Evolutionary conservation across 2,797 vertebrate species (phyloP), one percentile per base, ranked within the genome.

Genomic region (Melanotaenia pygmaea): DNA sequence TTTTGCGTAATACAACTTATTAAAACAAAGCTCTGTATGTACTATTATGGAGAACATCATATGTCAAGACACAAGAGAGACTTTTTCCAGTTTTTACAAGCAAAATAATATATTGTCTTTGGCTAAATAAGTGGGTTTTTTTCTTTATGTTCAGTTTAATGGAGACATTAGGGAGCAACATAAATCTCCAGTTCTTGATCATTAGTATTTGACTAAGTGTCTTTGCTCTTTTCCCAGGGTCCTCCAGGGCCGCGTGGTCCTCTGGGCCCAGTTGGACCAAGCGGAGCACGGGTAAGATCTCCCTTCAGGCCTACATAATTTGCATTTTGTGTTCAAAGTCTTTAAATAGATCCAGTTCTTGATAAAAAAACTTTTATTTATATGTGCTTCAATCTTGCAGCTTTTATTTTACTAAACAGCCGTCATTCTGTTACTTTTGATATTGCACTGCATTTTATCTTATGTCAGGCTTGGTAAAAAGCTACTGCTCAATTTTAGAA

Each of bases 201-300:
- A 83, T 90, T 84, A 76, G 66, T 30, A n/a, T 75, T 77, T 88
- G 79, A 82, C 64, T 74, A 84, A 86, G 69, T 93, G 67, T 89
- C 87, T 90, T 70, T 89, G 72, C 18, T 87, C n/a, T 54, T 77
- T 85, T 80, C 83, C 28, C 87, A 99, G 98, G 98, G 98, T 91
- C 82, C 95, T 3, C 89, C 93, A 56, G 98, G 98, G 45, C 90
- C 94, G 82, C 85, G 96, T 62, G 98, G 98, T 80, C 96, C 96
- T 81, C 86, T 96, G 80, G 98, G 98, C 66, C 94, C 97, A 59
- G 76, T 95, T 75, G 98, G 98, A 91, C 96, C 96, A 85, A 89
- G 94, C 65, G 98, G 98, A 89, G 94, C 85, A 58, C 95, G 98
- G 96, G 98, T 99, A 94, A 96, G 94, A 74, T 59, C 45, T 14